Evolutionary conservation across 2,888 invertebrate species (phyloP).

Genomic region (Macrophya annulata): DNA sequence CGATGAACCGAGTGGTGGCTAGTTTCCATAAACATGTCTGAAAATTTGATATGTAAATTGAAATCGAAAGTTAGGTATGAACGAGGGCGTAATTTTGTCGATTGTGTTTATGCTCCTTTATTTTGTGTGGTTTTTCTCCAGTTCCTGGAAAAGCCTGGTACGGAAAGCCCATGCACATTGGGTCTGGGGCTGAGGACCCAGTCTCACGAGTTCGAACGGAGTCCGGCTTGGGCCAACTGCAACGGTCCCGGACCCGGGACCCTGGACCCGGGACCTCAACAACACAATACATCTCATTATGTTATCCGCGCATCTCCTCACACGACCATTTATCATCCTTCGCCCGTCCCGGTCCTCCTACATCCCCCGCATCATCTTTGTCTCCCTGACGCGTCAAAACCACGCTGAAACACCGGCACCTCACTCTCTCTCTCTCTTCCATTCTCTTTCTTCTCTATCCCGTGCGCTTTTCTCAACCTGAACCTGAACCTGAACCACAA

Average conservation of each 20-base stretch:
- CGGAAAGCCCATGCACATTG: constrained; percentile 30
- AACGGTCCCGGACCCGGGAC: constrained; percentile 55
- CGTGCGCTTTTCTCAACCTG: constrained; percentile 45
- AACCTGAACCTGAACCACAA: constrained; percentile 21
- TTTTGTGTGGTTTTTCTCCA: not conserved
- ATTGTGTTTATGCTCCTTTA: not conserved
- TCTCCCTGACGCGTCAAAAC: constrained; percentile 55
- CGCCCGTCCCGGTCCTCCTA: constrained; percentile 60
- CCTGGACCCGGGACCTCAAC: constrained; percentile 57
- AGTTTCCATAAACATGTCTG: not conserved
- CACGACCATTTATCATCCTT: constrained; percentile 75
- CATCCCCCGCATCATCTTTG: constrained; percentile 52
- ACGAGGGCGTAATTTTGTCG: constrained; percentile 24
- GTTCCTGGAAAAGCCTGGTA: constrained; percentile 32
- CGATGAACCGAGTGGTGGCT: not conserved
- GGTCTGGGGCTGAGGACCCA: constrained; percentile 34
- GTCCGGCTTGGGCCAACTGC: constrained; percentile 51
- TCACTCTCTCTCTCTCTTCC: not conserved
- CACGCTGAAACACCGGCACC: constrained; percentile 55
- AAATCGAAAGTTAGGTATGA: not conserved
- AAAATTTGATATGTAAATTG: not conserved
- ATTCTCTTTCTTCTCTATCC: not conserved
- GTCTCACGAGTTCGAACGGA: constrained; percentile 46
- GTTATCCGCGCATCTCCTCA: constrained; percentile 75
- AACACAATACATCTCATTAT: constrained; percentile 77